These are phyloP conservation scores for Formica selysi DNA, from an alignment of 1,140 invertebrate genomes.

Conservation along the genomic window DNA sequence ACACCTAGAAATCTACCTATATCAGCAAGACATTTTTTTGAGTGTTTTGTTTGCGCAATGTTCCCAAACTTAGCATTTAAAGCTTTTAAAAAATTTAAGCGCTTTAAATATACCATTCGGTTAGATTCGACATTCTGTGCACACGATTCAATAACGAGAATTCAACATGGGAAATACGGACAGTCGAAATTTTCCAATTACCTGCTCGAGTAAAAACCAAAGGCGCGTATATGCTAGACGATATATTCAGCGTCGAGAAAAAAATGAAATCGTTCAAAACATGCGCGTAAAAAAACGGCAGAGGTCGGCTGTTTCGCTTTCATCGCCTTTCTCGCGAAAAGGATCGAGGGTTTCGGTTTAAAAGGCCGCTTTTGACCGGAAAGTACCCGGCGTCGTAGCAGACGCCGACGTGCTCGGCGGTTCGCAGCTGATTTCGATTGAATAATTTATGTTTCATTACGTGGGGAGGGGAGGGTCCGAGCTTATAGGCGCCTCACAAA, in stretches of 20 bases:
- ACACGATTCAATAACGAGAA: conserved; percentile 44
- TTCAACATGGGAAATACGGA: conserved; percentile 14
- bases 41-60: background rate
- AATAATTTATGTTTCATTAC: conserved; percentile 87
- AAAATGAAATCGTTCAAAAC: conserved; percentile 72
- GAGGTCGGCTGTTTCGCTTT: conserved; percentile 73
- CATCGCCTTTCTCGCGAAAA: conserved; percentile 72
- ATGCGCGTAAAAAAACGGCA: conserved; percentile 61
- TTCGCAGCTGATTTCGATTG: conserved; percentile 85
- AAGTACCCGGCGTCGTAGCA: conserved; percentile 66
- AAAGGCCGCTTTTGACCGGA: conserved; percentile 76
- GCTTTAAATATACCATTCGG: background rate
- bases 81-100: background rate
- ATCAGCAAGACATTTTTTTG: too few species aligned
- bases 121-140: background rate
- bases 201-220: conserved; percentile 55
- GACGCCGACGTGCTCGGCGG: conserved; percentile 63
- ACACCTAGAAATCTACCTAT: too few species aligned
- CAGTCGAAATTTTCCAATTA: conserved; percentile 66
- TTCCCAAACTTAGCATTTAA: background rate
- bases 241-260: conserved; percentile 64
- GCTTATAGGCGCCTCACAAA: conserved; percentile 86
- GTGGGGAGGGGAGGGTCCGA: conserved; percentile 66
- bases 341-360: conserved; percentile 79
- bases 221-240: conserved; percentile 61